These are phyloP conservation scores for Poecilia gillii DNA, from an alignment of 2,797 vertebrate species.

Conservation along the genomic window DNA sequence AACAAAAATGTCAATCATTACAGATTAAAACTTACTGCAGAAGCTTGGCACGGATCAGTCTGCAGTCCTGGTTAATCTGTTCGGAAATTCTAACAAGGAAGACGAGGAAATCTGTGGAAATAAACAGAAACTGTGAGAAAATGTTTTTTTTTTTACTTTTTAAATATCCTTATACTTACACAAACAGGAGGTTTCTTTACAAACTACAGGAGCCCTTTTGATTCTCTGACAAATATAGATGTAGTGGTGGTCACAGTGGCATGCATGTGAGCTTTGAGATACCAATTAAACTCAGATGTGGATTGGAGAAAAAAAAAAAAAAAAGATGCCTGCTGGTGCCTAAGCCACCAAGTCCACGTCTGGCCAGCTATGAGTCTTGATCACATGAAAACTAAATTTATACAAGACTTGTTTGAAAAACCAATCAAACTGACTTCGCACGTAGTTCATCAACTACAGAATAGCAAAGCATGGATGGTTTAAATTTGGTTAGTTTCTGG, in stretches of 20 bases:
- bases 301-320: slow-evolving; percentile 35
- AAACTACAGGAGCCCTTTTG: slow-evolving; percentile 61
- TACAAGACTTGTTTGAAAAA: background rate
- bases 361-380: background rate
- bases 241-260: slow-evolving; percentile 53
- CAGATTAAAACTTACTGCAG: slow-evolving; percentile 64
- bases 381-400: slow-evolving; percentile 1
- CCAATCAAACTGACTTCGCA: background rate
- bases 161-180: slow-evolving; percentile 23
- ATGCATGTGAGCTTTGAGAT: slow-evolving; percentile 47
- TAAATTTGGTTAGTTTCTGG: background rate
- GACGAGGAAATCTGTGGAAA: slow-evolving; percentile 79
- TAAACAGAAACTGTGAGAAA: slow-evolving; percentile 35
- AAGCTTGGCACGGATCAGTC: slow-evolving; percentile 40
- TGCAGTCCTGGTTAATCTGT: slow-evolving; percentile 59
- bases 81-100: slow-evolving; percentile 63
- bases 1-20: background rate
- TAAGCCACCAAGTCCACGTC: slow-evolving; percentile 20
- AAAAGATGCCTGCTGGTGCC: slow-evolving; percentile 26
- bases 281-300: slow-evolving; percentile 48
- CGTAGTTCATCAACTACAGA: background rate
- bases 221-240: slow-evolving; percentile 66
- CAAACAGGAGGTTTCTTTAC: slow-evolving; percentile 44
- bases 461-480: background rate
- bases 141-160: slow-evolving; percentile 22